Evolutionary conservation across 2,888 invertebrate genomes (phyloP).

Genomic region (Sinodicranocentrus sp.): DNA sequence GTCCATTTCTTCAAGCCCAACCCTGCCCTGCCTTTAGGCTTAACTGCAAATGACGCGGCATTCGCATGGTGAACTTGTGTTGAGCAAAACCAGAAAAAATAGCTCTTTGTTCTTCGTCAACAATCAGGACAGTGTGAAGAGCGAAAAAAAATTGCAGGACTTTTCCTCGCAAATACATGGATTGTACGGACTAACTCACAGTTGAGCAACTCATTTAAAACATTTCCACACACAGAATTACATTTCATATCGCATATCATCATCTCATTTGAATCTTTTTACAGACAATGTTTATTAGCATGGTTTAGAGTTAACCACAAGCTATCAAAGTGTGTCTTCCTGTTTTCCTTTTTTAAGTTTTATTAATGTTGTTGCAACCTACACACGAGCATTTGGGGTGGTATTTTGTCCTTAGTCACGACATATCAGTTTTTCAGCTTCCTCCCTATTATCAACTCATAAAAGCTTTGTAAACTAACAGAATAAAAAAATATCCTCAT

Average conservation of each 20-base stretch:
- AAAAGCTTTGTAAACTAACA: too few species aligned
- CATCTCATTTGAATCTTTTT: too few species aligned
- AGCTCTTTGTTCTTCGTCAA: constrained; percentile 26
- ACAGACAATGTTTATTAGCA: too few species aligned
- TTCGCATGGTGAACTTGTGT: constrained; percentile 16
- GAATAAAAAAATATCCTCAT: too few species aligned
- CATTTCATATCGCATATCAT: not conserved
- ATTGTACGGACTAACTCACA: too few species aligned
- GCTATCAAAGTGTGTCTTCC: constrained; percentile 37
- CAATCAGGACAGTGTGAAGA: not conserved
- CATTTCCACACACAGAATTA: not conserved
- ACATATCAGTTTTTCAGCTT: constrained; percentile 13
- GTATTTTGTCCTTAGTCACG: constrained; percentile 38
- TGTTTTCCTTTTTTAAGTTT: constrained; percentile 40
- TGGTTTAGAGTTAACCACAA: constrained; percentile 30
- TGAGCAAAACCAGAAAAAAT: constrained; percentile 33
- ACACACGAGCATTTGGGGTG: constrained; percentile 3
- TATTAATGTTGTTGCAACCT: not conserved
- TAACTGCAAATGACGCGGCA: constrained; percentile 8
- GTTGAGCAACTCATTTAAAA: not conserved
- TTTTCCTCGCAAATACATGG: not conserved
- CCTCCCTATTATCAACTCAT: too few species aligned
- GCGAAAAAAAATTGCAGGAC: constrained; percentile 11
- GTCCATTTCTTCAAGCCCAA: constrained; percentile 8
- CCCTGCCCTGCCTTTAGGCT: constrained; percentile 57